A percentile compares a stretch with the other conserved stretches of the same genome.
Conservation (phyloP, 2,797 vertebrate genomes). For the Poeciliopsis paucimaculata region DNA sequence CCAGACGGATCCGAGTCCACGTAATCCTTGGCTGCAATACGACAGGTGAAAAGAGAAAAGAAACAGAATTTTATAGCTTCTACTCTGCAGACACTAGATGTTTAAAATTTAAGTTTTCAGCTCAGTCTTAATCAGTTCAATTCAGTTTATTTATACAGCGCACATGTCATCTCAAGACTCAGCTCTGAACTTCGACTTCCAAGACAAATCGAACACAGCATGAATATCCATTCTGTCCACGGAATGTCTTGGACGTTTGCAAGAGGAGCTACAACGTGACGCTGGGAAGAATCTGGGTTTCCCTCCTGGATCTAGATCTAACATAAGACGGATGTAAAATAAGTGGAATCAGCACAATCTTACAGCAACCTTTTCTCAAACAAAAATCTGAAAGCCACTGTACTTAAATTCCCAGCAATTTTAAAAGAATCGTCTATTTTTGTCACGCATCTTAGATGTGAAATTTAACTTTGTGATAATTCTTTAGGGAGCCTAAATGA, state of each 20-base stretch:
- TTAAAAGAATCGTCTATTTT: background rate
- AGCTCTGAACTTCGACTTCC: background rate
- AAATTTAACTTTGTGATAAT: background rate
- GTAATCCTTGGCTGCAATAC: slow-evolving; percentile 78
- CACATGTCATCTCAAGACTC: background rate
- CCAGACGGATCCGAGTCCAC: slow-evolving; percentile 80
- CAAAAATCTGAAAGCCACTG: background rate
- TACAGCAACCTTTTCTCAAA: background rate
- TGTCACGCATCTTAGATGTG: background rate
- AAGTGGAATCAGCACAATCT: background rate
- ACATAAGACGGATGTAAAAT: background rate
- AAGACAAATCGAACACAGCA: background rate
- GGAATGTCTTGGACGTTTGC: background rate
- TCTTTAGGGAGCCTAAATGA: background rate
- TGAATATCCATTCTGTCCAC: background rate
- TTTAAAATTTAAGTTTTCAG: background rate
- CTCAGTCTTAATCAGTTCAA: background rate
- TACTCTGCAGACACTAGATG: background rate
- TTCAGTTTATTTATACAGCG: background rate
- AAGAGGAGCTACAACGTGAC: background rate
- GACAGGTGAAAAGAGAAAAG: background rate
- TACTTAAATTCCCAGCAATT: background rate
- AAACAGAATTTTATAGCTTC: background rate
- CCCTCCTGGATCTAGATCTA: background rate
- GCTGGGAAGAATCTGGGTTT: background rate